Percentiles rank a stretch among this genome's conserved stretches.
These are phyloP conservation scores for Tipula unca DNA, from an alignment of 2,888 invertebrate genomes.

Conservation along the genomic window DNA sequence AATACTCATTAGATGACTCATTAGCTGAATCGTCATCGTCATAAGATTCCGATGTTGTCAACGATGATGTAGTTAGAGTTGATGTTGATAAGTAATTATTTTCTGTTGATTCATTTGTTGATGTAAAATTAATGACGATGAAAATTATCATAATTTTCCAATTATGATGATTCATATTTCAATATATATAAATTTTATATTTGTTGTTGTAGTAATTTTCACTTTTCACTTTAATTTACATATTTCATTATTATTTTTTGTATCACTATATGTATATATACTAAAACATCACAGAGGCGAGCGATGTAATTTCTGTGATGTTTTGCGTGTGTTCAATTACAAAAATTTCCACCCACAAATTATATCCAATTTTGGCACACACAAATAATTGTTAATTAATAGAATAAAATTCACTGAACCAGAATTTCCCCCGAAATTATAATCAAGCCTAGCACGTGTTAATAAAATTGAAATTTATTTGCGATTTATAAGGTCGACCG, in stretches of 20 bases:
- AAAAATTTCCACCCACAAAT: neutral
- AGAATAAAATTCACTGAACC: neutral
- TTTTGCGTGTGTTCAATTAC: neutral
- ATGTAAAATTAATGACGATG: neutral
- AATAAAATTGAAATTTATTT: neutral
- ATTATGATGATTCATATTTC: neutral
- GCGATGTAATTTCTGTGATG: neutral
- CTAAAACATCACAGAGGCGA: neutral
- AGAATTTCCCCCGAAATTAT: neutral
- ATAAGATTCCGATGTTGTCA: neutral
- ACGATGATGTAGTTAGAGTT: neutral
- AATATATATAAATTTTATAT: no score
- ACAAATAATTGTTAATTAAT: neutral
- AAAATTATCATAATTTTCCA: slow-evolving; percentile 8
- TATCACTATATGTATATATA: neutral
- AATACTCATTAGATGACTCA: neutral
- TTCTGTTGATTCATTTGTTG: neutral
- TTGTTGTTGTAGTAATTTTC: neutral
- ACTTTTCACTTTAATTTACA: neutral
- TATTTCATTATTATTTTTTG: neutral
- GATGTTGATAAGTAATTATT: neutral
- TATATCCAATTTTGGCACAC: neutral
- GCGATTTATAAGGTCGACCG: neutral
- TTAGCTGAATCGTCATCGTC: neutral
- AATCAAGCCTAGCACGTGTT: neutral